Conservation (phyloP, 1,140 invertebrate genomes). For the Drosophila truncata region DNA sequence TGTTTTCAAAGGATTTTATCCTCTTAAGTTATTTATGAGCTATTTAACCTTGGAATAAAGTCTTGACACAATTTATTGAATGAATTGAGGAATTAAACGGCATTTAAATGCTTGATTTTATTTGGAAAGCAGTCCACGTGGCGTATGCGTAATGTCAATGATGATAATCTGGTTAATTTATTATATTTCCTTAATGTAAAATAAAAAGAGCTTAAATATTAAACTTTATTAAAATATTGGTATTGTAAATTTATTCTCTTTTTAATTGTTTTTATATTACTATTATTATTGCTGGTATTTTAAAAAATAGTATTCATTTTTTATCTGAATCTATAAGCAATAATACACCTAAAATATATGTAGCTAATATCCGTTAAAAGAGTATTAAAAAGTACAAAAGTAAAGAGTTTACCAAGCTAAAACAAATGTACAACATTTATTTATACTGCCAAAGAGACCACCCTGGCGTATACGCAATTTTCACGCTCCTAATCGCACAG, state of each 20-base stretch:
- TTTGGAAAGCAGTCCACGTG: not conserved
- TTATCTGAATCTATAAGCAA: not conserved
- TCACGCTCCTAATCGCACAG: slow-evolving; percentile 13
- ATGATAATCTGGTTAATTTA: not conserved
- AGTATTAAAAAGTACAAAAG: not conserved
- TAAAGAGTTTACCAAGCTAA: not conserved
- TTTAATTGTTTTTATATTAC: not conserved
- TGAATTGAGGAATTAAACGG: not conserved
- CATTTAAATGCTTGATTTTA: not conserved
- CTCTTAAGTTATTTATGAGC: not conserved
- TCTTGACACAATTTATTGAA: not conserved
- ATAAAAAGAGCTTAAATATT: not conserved
- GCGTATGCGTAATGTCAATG: not conserved
- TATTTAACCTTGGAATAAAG: not conserved
- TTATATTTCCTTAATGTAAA: not conserved
- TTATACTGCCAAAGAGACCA: slow-evolving; percentile 2
- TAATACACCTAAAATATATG: not conserved
- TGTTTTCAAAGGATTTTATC: not conserved
- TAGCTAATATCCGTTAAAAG: not conserved
- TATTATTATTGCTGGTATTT: too few relatives aligned
- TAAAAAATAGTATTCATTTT: not conserved
- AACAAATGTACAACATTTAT: not conserved
- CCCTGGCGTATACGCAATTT: slow-evolving; percentile 58
- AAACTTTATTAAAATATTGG: rapidly evolving
- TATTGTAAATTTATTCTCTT: not conserved